Base-by-base conservation (phyloP, 2,888 invertebrate species). In the Neoscelio sp. region DNA sequence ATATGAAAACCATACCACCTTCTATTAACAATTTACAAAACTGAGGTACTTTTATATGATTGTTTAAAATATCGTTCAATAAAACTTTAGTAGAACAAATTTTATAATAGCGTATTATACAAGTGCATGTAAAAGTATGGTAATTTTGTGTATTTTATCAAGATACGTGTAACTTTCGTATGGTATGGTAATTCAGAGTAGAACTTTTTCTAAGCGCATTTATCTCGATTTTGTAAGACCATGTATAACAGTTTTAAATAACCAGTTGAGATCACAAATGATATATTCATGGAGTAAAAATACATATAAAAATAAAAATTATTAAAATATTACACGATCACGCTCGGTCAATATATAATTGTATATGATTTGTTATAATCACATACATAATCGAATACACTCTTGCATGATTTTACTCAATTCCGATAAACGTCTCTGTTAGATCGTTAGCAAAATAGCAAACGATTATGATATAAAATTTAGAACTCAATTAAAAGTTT, bases 401-500 rank as follows among this genome's bases (percentile, higher is more conserved):
- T 52, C 48, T 67, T 17, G 67, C 67, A 67, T 67, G 67, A 54
- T 42, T 44, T 18, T 20, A 44, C 44, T 44, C 54, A 54, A 54
- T 67, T 67, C 54, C 20, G 44, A 54, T 44, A 35, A 26, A 26
- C 46, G 40, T 64, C 35, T 18, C 50, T 18, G 13, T 1, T 20
- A 12, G 33, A 52, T 35, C 35, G 17, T 67, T 35, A 46, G 35
- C 67, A 44, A 54, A 42, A 54, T 2, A 67, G 23, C 44, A 44
- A 33, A 42, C 12, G 52, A 52, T 65, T 17, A 12, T 3, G 67
- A 67, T 67, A 67, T 4, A 15, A 44, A 54, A 67, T 54, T 67
- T 67, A 44, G 54, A 67, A 67, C 67, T 67, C 67, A 67, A 54
- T 67, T 54, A 67, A 67, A 67, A n/a, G n/a, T n/a, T n/a, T n/a